Evolutionary conservation across 1,140 invertebrate genomes (phyloP).

Genomic region (Drosophila sturtevanti): DNA sequence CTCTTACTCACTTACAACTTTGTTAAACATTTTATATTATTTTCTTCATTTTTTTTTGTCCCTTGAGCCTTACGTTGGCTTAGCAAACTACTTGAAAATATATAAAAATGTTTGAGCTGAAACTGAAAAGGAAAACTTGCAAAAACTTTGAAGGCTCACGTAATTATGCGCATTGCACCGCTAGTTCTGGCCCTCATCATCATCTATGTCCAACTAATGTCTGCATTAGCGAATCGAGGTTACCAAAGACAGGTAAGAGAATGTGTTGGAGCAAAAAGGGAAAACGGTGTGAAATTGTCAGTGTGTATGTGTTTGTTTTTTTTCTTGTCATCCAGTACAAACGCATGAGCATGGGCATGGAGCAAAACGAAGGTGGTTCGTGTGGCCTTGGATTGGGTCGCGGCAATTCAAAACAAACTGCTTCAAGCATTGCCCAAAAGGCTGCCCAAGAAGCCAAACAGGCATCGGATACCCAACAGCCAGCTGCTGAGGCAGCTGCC

Average conservation of each 20-base stretch:
- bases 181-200: conserved; percentile 28
- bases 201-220: conserved; percentile 30
- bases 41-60: conserved; percentile 12
- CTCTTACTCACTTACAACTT: conserved; percentile 33
- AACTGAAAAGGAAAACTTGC: conserved; percentile 62
- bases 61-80: conserved; percentile 54
- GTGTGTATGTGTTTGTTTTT: background rate
- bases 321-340: background rate
- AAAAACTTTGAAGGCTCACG: conserved; percentile 65
- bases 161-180: conserved; percentile 65
- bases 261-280: background rate
- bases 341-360: background rate
- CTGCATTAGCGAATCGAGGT: background rate
- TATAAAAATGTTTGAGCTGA: conserved; percentile 66
- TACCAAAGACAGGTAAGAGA: conserved; percentile 11
- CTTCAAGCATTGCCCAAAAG: conserved; percentile 86
- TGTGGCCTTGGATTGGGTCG: background rate
- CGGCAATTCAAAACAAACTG: conserved; percentile 68
- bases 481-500: conserved; percentile 86
- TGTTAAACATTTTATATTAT: conserved; percentile 52
- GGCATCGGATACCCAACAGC: conserved; percentile 86
- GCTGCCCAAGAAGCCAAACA: conserved; percentile 86
- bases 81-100: conserved; percentile 74
- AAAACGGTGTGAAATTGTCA: background rate
- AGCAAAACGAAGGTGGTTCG: background rate